A percentile compares a stretch with the other conserved stretches of the same genome.
These are phyloP conservation scores for Tetrapedia diversipes DNA, from an alignment of 2,888 invertebrate species.

Conservation along the genomic window DNA sequence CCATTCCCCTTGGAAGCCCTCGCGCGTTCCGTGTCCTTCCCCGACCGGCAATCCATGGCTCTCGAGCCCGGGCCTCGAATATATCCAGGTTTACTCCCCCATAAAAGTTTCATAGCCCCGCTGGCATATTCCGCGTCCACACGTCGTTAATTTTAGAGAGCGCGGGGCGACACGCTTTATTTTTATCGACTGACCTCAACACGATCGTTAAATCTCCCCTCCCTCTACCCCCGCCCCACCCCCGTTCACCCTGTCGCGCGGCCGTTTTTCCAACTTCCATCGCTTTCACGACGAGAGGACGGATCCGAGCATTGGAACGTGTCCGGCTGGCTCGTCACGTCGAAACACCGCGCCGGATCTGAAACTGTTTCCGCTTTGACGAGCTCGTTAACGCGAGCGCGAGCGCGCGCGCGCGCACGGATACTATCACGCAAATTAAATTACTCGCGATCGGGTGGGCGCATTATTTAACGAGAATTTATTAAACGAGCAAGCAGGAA, in stretches of 20 bases:
- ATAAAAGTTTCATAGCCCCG: slow-evolving; percentile 72
- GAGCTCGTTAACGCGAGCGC: slow-evolving; percentile 46
- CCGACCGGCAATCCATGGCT: slow-evolving; percentile 25
- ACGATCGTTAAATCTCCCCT: slow-evolving; percentile 68
- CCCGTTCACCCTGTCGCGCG: too few relatives aligned
- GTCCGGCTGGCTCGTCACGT: slow-evolving; percentile 12
- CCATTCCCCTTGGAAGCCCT: not conserved
- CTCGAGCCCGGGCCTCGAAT: slow-evolving; percentile 55
- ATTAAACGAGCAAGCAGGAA: slow-evolving; percentile 44
- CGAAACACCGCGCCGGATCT: slow-evolving; percentile 15
- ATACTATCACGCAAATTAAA: slow-evolving; percentile 47
- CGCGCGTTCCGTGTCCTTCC: slow-evolving; percentile 1
- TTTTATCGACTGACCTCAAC: slow-evolving; percentile 73
- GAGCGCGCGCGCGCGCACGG: too few relatives aligned
- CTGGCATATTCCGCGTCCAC: slow-evolving; percentile 72
- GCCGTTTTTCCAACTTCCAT: slow-evolving; percentile 64
- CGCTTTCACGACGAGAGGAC: slow-evolving; percentile 21
- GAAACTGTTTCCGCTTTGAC: slow-evolving; percentile 40
- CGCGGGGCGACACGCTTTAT: slow-evolving; percentile 67
- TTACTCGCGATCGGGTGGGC: slow-evolving; percentile 40
- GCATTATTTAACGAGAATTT: slow-evolving; percentile 46
- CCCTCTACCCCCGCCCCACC: not conserved
- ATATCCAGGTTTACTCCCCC: slow-evolving; percentile 70
- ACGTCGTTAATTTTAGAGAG: slow-evolving; percentile 73
- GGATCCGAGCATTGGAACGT: not conserved